Percentiles rank a stretch among this genome's conserved stretches.
These are phyloP conservation scores for Kradibia gibbosae DNA, from an alignment of 1,140 invertebrate species.

Conservation along the genomic window DNA sequence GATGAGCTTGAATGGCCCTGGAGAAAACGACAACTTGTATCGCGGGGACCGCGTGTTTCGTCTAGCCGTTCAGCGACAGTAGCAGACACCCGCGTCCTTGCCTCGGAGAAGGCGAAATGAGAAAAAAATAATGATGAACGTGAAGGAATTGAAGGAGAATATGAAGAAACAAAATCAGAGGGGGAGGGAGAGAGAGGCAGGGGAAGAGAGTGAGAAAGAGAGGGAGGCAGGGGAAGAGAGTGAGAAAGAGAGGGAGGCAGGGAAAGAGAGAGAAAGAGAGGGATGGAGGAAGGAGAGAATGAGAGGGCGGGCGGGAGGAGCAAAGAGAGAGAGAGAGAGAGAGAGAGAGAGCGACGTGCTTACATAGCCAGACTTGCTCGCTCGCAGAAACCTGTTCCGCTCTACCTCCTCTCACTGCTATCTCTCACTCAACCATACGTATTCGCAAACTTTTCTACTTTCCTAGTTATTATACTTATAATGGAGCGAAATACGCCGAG, in stretches of 20 bases:
- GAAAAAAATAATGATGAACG: conserved; percentile 37
- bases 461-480: conserved; percentile 59
- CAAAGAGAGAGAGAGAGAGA: conserved; percentile 50
- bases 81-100: conserved; percentile 7
- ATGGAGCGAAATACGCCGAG: background rate
- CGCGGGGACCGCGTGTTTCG: background rate
- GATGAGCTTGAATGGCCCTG: conserved; percentile 26
- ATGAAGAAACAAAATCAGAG: conserved; percentile 56
- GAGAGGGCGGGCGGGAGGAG: conserved; percentile 50
- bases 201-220: conserved; percentile 51
- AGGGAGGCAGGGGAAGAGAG: conserved; percentile 50
- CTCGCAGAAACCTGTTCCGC: conserved; percentile 69
- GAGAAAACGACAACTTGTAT: background rate
- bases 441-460: conserved; percentile 64
- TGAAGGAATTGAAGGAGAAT: conserved; percentile 51
- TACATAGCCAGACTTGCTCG: conserved; percentile 50
- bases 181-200: conserved; percentile 56
- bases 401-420: background rate
- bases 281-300: conserved; percentile 55
- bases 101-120: conserved; percentile 11
- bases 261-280: conserved; percentile 44
- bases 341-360: conserved; percentile 42
- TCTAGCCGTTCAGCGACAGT: conserved; percentile 17
- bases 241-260: conserved; percentile 46
- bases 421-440: background rate